Evolutionary conservation across 2,113 vertebrate species (phyloP).

Genomic region (Apodemus sylvaticus): DNA sequence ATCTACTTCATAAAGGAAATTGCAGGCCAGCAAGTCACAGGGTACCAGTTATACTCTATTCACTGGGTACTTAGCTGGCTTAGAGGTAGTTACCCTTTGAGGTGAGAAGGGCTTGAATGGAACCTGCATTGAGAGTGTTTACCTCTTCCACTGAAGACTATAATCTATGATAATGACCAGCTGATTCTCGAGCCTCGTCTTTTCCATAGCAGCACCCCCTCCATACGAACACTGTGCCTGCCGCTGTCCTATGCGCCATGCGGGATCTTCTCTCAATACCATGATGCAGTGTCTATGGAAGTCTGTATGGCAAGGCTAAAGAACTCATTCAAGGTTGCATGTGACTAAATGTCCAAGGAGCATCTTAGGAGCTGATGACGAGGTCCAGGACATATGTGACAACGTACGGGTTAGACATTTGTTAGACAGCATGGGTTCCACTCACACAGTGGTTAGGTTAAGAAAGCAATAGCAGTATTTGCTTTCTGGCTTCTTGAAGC

Average conservation of each 20-base stretch:
- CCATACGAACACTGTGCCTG: not conserved
- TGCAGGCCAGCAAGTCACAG: not conserved
- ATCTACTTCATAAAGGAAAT: not conserved
- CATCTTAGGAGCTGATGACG: not conserved
- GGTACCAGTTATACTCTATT: not conserved
- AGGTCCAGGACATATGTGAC: not conserved
- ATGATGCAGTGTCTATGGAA: not conserved
- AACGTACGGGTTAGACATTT: no score
- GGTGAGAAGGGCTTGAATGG: not conserved
- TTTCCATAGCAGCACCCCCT: not conserved
- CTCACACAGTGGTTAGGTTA: not conserved
- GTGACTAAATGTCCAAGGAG: not conserved
- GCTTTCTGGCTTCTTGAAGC: not conserved
- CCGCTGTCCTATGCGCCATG: not conserved
- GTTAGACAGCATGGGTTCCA: not conserved
- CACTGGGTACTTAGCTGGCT: not conserved
- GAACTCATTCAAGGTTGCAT: not conserved
- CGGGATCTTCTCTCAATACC: not conserved
- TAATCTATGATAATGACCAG: not conserved
- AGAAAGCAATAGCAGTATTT: rapidly evolving
- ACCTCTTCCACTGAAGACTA: not conserved
- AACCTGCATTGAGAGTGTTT: not conserved
- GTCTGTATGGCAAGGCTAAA: not conserved
- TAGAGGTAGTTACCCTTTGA: not conserved
- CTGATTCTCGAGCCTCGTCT: not conserved